Base-by-base conservation (phyloP, 2,113 vertebrate genomes). In the Oophaga pumilio region DNA sequence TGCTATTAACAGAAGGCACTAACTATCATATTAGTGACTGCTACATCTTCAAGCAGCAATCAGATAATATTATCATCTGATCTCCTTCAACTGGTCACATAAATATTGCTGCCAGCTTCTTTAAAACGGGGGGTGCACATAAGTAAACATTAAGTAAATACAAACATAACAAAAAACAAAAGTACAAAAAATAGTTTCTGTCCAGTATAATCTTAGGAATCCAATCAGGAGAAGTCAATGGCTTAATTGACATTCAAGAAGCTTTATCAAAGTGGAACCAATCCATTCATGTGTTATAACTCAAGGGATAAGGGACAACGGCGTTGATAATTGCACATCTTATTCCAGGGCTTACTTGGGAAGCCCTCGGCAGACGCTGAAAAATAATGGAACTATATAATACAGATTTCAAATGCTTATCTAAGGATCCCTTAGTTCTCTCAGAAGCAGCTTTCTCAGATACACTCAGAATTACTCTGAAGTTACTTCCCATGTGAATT, bases 401-500 rank as follows among this genome's bases (percentile, higher is more conserved):
- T 50, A 33, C 43, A 82, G 80, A 66, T 17, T 82, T 24, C 14
- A 68, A n/a, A 50, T 82, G 62, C 62, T 82, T 81, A 22, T 62
- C 78, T 33, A 17, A 43, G 17, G 9, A 26, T 60, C 26, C 26
- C 24, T 79, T 26, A 50, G 28, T 49, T 28, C 66, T 64, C 80
- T 49, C n/a, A 68, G 20, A 50, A 52, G 69, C 28, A 18, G n/a
- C 69, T 43, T 73, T 28, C 68, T 33, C 14, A 71, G 20, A 82
- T 82, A 59, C 59, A 82, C 79, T 82, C 68, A 82, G 64, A 82
- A 50, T 18, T 68, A 43, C 22, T 17, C 20, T 68, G 13, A 49
- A 24, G n/a, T 24, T 14, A 24, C 77, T 59, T 50, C 80, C 80
- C 59, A 66, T 82, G 80, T 82, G 80, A 66, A 82, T 82, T 66